Conservation (phyloP, 2,113 vertebrate genomes). For the Diadophis punctatus region DNA sequence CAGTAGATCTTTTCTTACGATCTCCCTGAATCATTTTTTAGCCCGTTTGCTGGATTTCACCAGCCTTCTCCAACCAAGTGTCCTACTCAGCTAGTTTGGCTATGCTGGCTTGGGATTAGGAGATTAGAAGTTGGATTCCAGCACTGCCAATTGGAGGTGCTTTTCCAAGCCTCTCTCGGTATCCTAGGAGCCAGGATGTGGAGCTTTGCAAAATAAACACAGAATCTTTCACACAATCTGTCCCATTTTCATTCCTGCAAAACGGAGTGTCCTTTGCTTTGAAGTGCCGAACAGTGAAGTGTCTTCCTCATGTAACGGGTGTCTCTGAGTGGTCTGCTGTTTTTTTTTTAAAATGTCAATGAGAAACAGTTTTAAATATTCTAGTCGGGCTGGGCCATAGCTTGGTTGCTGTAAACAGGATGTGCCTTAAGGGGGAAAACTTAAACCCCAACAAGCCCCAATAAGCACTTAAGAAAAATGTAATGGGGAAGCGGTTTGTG, state of each 20-base stretch:
- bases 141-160: neutral
- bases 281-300: neutral
- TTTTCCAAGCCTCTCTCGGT: neutral
- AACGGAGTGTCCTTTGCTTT: neutral
- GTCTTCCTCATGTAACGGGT: neutral
- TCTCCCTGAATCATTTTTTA: neutral
- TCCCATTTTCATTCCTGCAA: neutral
- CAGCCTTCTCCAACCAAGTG: neutral
- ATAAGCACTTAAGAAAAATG: neutral
- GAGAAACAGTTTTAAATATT: neutral
- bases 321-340: neutral
- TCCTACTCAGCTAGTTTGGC: neutral
- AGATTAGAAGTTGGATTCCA: neutral
- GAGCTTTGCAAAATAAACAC: neutral
- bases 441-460: neutral
- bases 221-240: neutral
- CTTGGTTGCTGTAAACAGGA: neutral
- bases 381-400: neutral
- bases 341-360: neutral
- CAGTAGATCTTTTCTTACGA: neutral
- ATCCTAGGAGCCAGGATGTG: neutral
- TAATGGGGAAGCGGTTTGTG: neutral
- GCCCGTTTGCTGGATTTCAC: neutral
- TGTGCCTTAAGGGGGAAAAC: neutral
- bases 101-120: neutral